Conservation (phyloP, 2,888 invertebrate genomes). For the Mythimna loreyi region DNA sequence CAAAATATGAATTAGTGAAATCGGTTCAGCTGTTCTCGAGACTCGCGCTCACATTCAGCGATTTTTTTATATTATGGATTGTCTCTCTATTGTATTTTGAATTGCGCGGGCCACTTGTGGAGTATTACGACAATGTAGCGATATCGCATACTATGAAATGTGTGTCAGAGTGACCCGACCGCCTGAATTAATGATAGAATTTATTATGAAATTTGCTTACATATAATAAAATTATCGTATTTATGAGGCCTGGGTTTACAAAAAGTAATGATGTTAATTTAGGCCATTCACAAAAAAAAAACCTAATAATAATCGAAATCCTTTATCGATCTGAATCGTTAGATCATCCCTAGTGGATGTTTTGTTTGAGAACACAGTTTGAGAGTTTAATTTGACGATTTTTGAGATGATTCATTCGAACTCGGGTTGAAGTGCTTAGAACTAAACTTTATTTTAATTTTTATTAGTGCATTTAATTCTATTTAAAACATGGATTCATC, state of each 20-base stretch:
- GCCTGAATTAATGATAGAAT: too few species aligned
- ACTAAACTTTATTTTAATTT: slow-evolving; percentile 44
- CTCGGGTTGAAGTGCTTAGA: slow-evolving; percentile 63
- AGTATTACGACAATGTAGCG: too few species aligned
- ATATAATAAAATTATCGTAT: too few species aligned
- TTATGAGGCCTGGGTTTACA: not conserved
- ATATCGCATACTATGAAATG: too few species aligned
- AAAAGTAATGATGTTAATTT: not conserved
- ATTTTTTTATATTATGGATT: too few species aligned
- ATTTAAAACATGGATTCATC: slow-evolving; percentile 80
- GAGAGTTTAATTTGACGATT: slow-evolving; percentile 66
- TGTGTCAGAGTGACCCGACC: too few species aligned
- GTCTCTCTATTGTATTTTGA: too few species aligned
- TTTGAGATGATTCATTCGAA: slow-evolving; percentile 79
- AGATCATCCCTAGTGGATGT: slow-evolving; percentile 62
- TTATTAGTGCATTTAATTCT: slow-evolving; percentile 47
- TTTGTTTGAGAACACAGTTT: slow-evolving; percentile 68
- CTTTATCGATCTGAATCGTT: slow-evolving; percentile 44
- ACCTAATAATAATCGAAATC: not conserved
- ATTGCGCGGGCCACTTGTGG: too few species aligned
- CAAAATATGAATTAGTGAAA: too few species aligned
- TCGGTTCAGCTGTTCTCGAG: too few species aligned
- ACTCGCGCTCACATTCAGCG: too few species aligned
- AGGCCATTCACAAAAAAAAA: not conserved
- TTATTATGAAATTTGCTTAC: too few species aligned